Evolutionary conservation across 2,113 vertebrate species (phyloP).

Genomic region (Dromiciops gliroides): DNA sequence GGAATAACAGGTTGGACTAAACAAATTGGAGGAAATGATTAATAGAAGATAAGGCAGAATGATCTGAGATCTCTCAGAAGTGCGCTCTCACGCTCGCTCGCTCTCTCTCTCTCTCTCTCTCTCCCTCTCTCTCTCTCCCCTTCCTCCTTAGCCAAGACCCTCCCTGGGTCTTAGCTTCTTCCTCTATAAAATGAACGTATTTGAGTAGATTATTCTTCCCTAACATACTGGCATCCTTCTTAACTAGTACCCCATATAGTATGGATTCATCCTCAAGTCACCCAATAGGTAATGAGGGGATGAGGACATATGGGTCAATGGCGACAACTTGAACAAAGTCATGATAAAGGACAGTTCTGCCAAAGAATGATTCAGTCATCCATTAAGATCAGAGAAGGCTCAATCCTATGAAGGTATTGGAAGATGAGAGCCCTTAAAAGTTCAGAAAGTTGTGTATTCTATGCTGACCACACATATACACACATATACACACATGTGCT

Average conservation of each 20-base stretch:
- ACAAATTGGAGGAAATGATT: not conserved
- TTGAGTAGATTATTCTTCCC: not conserved
- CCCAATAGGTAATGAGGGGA: not conserved
- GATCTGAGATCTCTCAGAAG: not conserved
- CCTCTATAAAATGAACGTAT: not conserved
- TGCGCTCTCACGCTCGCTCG: too few relatives aligned
- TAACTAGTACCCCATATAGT: not conserved
- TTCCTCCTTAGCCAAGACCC: not conserved
- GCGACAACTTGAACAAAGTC: not conserved
- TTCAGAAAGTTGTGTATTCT: too few relatives aligned
- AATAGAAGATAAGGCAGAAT: not conserved
- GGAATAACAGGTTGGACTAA: not conserved
- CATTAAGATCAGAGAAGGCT: not conserved
- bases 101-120: not conserved
- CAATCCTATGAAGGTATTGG: not conserved
- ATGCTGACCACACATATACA: not conserved
- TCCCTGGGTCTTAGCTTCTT: not conserved
- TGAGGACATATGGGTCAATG: too few relatives aligned
- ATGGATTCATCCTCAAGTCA: not conserved
- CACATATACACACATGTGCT: not conserved
- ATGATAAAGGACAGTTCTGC: not conserved
- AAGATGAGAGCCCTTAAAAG: not conserved
- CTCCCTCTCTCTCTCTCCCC: not conserved
- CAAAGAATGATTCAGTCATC: not conserved
- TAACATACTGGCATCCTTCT: not conserved